Evolutionary conservation across 2,113 vertebrate species (phyloP), one percentile per base, ranked within the genome.

Genomic region (Gambusia affinis): DNA sequence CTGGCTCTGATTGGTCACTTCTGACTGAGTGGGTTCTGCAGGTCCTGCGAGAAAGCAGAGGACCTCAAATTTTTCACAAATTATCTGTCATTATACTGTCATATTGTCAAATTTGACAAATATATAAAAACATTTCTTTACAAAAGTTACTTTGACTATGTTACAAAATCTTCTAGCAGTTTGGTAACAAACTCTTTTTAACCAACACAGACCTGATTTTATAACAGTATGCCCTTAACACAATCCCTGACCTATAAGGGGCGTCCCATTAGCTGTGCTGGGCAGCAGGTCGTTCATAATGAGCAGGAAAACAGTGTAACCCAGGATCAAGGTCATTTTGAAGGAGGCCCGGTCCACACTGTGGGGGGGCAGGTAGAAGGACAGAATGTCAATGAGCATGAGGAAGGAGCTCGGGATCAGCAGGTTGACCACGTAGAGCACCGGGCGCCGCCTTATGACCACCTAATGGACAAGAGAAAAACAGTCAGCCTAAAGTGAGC

Each of bases 281-380:
- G 94, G 94, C 73, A 95, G 87, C 86, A 95, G 88, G 84, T 95
- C 94, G 1, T 95, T 95, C 94, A 95, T 95, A 75, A 95, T 95
- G 87, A 95, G 94, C 71, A 95, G 90, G 67, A 95, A 94, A 47
- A 95, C 94, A 0, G 94, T 95, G 89, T 95, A 95, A 44, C 94
- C 94, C 76, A 95, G 81, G 70, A 95, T 95, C 63, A 95, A 92
- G 6, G 94, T 95, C 94, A 95, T 95, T 73, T 95, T 95, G 83
- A 95, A 95, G 70, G 94, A 94, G 73, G 94, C 92, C 0, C 94
- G 90, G 78, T 95, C 94, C 0, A 95, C 93, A 4, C 94, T 95
- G 81, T 95, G 94, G 0, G 94, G 94, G 0, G 94, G 95, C 87
- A 94, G 88, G 89, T 95, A 95, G 88, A 95, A 95, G 37, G 94